Conservation (phyloP, 2,797 vertebrate species). For the Etheostoma nigrum region DNA sequence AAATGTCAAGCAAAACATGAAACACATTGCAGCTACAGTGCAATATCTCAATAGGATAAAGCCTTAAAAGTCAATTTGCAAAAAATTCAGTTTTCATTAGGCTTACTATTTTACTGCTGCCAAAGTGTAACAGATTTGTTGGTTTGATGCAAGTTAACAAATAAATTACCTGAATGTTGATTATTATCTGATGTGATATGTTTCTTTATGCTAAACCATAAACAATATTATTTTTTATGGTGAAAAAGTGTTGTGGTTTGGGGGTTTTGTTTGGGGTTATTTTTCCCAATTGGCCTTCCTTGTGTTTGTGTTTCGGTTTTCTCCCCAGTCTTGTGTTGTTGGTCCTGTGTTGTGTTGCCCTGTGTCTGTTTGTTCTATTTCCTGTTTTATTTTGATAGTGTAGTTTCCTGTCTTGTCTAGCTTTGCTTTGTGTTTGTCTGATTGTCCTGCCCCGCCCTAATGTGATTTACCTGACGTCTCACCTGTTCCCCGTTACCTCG, state of each 20-base stretch:
- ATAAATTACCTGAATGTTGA: neutral
- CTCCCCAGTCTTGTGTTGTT: too few species aligned
- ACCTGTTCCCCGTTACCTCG: too few species aligned
- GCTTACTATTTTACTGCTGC: neutral
- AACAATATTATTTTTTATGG: neutral
- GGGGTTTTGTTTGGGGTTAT: too few species aligned
- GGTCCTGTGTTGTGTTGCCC: too few species aligned
- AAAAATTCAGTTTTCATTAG: slow-evolving; percentile 3
- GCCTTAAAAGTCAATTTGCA: slow-evolving; percentile 8
- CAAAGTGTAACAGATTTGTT: neutral
- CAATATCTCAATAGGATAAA: slow-evolving; percentile 12
- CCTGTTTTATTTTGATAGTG: too few species aligned
- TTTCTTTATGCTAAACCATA: neutral
- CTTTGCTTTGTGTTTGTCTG: too few species aligned
- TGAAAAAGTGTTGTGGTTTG: neutral
- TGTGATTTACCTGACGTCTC: too few species aligned
- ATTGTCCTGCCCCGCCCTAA: too few species aligned
- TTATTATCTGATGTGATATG: slow-evolving; percentile 11
- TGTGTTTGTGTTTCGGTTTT: too few species aligned
- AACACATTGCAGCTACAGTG: slow-evolving; percentile 10
- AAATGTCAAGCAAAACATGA: slow-evolving; percentile 50
- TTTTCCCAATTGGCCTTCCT: too few species aligned
- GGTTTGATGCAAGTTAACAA: neutral
- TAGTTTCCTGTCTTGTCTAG: too few species aligned
- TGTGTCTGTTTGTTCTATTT: too few species aligned